Percentiles rank a stretch among this genome's conserved stretches.
Evolutionary conservation across 1,140 invertebrate species (phyloP).

Genomic region (Venturia canescens): DNA sequence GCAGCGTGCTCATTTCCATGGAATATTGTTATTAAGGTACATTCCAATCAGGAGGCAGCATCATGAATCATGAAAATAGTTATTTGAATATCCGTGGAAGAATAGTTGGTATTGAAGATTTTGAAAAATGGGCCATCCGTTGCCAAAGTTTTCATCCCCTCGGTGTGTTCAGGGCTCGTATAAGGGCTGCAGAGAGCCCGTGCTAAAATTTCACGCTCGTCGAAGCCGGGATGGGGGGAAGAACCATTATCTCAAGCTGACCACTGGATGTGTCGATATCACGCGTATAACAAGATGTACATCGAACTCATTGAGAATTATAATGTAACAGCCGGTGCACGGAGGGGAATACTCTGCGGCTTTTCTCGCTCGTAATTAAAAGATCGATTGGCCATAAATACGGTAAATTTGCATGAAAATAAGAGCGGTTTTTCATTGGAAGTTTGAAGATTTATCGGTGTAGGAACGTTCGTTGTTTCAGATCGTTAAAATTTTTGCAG

Average conservation of each 20-base stretch:
- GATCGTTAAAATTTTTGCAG: too few species aligned
- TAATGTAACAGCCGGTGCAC: constrained; percentile 1
- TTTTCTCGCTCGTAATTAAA: not conserved
- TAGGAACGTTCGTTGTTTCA: too few species aligned
- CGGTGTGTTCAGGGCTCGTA: too few species aligned
- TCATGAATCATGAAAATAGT: too few species aligned
- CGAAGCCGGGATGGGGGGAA: not conserved
- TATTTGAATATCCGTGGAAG: not conserved
- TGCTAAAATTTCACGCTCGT: not conserved
- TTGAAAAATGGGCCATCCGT: not conserved
- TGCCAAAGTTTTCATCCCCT: not conserved
- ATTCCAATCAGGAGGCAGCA: too few species aligned
- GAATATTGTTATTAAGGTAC: too few species aligned
- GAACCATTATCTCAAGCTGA: constrained; percentile 50
- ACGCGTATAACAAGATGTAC: constrained; percentile 27
- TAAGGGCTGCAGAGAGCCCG: too few species aligned
- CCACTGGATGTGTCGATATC: constrained; percentile 21
- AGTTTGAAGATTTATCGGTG: too few species aligned
- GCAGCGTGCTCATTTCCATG: too few species aligned
- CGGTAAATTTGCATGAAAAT: too few species aligned
- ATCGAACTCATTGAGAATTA: constrained; percentile 46
- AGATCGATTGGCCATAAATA: not conserved
- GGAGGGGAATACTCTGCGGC: too few species aligned
- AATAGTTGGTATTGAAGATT: not conserved
- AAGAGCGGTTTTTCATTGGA: too few species aligned